Evolutionary conservation across 2,888 invertebrate genomes (phyloP).

Genomic region (Drosophila siamana): DNA sequence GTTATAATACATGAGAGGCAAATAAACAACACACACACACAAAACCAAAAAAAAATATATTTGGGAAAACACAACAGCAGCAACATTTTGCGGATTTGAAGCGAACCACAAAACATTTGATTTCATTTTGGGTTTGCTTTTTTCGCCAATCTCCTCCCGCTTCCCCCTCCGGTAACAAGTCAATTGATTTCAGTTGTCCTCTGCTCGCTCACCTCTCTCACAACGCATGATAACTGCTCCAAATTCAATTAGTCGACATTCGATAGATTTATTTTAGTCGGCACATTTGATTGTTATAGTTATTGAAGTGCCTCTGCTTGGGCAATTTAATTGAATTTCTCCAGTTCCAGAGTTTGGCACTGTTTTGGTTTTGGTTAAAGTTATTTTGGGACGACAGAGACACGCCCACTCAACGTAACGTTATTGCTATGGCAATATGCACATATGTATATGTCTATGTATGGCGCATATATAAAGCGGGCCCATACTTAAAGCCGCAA

Average conservation of each 20-base stretch:
- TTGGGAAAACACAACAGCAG: slow-evolving; percentile 2
- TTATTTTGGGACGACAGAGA: slow-evolving; percentile 1
- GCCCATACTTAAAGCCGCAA: slow-evolving; percentile 20
- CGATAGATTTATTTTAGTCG: slow-evolving; percentile 48
- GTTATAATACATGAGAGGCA: slow-evolving; percentile 8
- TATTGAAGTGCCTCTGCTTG: slow-evolving; percentile 35
- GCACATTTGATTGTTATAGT: slow-evolving; percentile 36
- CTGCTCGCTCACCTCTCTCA: neutral
- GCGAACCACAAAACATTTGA: slow-evolving; percentile 74
- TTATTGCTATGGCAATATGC: slow-evolving; percentile 51
- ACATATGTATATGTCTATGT: too few species aligned
- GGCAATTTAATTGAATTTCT: slow-evolving; percentile 38
- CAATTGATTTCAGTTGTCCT: slow-evolving; percentile 46
- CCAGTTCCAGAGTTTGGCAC: slow-evolving; percentile 1
- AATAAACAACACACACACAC: neutral
- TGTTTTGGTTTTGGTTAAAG: slow-evolving; percentile 26
- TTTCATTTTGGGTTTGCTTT: slow-evolving; percentile 54
- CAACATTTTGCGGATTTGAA: slow-evolving; percentile 68
- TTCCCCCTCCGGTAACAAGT: slow-evolving; percentile 15
- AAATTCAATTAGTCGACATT: slow-evolving; percentile 70
- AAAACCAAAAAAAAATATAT: slow-evolving; percentile 6
- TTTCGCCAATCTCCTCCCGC: slow-evolving; percentile 13
- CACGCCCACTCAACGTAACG: slow-evolving; percentile 32
- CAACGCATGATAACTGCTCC: slow-evolving; percentile 18
- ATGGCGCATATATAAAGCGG: neutral